phyloP scores from a whole-genome alignment of 2,113 vertebrate species.

The Lontra canadensis region DNA sequence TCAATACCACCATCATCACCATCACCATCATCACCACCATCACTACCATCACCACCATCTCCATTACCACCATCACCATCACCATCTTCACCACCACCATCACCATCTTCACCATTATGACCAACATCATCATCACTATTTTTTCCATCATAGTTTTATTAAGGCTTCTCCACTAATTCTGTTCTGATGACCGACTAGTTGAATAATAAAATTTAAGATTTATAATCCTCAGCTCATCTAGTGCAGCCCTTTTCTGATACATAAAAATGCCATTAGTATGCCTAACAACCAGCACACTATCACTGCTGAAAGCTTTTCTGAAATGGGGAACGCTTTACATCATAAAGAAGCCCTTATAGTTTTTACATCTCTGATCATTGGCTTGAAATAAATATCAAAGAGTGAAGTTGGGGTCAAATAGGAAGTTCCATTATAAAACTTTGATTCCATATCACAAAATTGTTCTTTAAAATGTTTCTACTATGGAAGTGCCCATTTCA shows the following conservation, averaged over 20 bases:
- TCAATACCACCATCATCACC: fast-evolving
- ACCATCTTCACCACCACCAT: fast-evolving
- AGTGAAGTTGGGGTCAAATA: background rate
- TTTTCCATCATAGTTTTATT: background rate
- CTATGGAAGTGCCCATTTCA: background rate
- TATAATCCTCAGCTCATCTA: background rate
- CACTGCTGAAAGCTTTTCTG: background rate
- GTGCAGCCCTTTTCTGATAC: background rate
- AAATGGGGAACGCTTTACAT: background rate
- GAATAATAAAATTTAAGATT: background rate
- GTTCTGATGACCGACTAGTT: too few relatives aligned
- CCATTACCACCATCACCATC: fast-evolving
- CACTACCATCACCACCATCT: background rate
- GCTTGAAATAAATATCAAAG: background rate
- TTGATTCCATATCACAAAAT: background rate
- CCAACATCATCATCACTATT: too few relatives aligned
- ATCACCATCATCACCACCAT: fast-evolving
- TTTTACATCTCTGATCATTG: background rate
- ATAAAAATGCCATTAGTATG: background rate
- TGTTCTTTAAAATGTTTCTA: background rate
- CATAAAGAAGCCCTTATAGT: background rate
- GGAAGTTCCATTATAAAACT: background rate
- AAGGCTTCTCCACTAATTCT: background rate
- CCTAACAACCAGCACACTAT: fast-evolving
- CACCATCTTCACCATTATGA: background rate